Base-by-base conservation (phyloP, 2,888 invertebrate genomes). In the Clanis bilineata region DNA sequence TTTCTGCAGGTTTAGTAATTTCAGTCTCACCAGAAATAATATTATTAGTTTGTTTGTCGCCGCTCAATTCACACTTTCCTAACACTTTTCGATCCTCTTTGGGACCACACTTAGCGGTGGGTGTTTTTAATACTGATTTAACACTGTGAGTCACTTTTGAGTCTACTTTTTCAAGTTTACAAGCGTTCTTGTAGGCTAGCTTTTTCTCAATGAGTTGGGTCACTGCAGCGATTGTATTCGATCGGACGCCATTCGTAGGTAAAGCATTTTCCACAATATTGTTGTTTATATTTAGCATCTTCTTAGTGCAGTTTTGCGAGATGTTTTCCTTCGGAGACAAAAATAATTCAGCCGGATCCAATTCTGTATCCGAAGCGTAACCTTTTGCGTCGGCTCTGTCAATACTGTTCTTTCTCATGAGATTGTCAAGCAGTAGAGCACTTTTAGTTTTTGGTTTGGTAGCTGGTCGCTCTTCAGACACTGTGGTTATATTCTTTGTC, bases 361-460 rank as follows among this genome's bases (percentile, higher is more conserved):
- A 65, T 73, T 90, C 77, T 71, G 79, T 79, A 73, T 93, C 83
- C 66, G 90, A 72, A 65, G 86, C 66, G 76, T 85, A 78, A 64
- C 82, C 74, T 76, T 88, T 82, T 65, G 90, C 75, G 43, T 86
- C 89, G 7, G 81, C 75, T 70, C 93, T 85, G 63, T 94, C 94
- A 45, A 94, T 88, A 73, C 93, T 93, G 72, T 93, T 94, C 79
- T 93, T 93, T 64, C 92, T 87, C 64, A 94, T 83, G 51, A 94
- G 82, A 73, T 92, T 93, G 69, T 94, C 93, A n/a, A 94, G 83
- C 43, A 93, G 76, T 56, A 92, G 73, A 6, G 90, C 92, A 68
- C 92, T 92, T 78, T 92, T 92, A 65, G 77, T 88, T 79, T 90
- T 91, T 41, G 88, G 85, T 71, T 89, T 93, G 15, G 73, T 59